These are phyloP conservation scores for Callospermophilus lateralis DNA, from an alignment of 2,113 vertebrate genomes.

Conservation along the genomic window DNA sequence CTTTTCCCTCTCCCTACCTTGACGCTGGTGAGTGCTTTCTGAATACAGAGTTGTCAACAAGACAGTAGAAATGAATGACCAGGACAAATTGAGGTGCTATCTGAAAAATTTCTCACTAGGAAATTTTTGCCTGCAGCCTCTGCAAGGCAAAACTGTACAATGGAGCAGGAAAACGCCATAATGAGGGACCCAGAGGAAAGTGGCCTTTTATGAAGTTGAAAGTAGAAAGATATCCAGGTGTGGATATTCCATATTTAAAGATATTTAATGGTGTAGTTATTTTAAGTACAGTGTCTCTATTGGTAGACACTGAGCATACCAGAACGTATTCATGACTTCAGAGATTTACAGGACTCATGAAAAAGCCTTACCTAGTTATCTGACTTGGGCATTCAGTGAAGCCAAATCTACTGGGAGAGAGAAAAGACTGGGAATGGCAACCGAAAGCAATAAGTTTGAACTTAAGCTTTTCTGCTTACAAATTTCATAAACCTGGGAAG, in stretches of 20 bases:
- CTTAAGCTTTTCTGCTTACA: background rate
- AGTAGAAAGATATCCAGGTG: background rate
- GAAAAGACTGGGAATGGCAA: background rate
- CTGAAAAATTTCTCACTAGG: background rate
- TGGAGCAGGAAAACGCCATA: background rate
- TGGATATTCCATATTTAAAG: background rate
- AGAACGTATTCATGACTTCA: background rate
- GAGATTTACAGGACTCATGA: background rate
- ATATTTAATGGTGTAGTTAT: background rate
- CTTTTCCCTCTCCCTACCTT: background rate
- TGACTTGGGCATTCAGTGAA: background rate
- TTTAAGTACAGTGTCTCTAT: background rate
- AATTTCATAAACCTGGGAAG: background rate
- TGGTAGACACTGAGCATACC: background rate
- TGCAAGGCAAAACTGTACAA: background rate
- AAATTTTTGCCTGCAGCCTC: background rate
- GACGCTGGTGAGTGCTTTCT: background rate
- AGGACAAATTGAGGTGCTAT: background rate
- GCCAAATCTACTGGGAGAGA: background rate
- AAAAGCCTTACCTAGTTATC: background rate
- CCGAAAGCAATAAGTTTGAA: background rate
- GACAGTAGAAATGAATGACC: background rate
- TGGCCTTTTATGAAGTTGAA: background rate
- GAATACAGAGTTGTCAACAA: background rate
- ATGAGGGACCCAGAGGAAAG: background rate